A percentile compares a stretch with the other conserved stretches of the same genome.
Conservation (phyloP, 2,888 invertebrate species). For the Drosophila acutilabella region DNA sequence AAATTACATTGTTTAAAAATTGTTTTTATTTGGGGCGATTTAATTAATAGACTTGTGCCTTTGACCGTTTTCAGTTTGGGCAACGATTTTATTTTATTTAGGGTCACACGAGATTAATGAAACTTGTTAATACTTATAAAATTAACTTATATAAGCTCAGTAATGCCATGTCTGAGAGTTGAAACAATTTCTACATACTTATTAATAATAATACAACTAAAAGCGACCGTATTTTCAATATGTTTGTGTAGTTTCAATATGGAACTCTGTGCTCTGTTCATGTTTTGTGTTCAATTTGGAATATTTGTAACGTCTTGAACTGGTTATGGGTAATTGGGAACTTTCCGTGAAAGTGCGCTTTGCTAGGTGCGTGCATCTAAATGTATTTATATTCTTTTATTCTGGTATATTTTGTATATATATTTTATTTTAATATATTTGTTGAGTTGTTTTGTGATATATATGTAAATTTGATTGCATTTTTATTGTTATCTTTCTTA, state of each 20-base stretch:
- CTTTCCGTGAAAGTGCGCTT: constrained; percentile 53
- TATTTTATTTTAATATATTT: constrained; percentile 16
- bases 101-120: constrained; percentile 40
- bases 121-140: constrained; percentile 38
- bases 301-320: constrained; percentile 31
- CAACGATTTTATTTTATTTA: constrained; percentile 14
- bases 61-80: constrained; percentile 6
- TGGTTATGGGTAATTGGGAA: constrained; percentile 23
- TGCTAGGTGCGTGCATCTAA: constrained; percentile 68
- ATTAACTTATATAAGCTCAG: constrained; percentile 41
- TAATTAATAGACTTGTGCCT: constrained; percentile 19
- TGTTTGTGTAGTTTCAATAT: constrained; percentile 34
- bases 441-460: constrained; percentile 43
- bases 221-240: constrained; percentile 31
- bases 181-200: constrained; percentile 29
- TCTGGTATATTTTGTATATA: constrained; percentile 36
- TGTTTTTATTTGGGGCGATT: constrained; percentile 21
- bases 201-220: constrained; percentile 38
- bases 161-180: constrained; percentile 31
- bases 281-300: constrained; percentile 22
- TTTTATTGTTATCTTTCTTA: constrained; percentile 60
- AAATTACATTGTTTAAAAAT: constrained; percentile 48
- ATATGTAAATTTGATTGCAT: constrained; percentile 72
- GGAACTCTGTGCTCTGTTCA: constrained; percentile 57
- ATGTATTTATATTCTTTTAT: constrained; percentile 41